Evolutionary conservation across 2,888 invertebrate genomes (phyloP).

Genomic region (Tetranychus truncatus): DNA sequence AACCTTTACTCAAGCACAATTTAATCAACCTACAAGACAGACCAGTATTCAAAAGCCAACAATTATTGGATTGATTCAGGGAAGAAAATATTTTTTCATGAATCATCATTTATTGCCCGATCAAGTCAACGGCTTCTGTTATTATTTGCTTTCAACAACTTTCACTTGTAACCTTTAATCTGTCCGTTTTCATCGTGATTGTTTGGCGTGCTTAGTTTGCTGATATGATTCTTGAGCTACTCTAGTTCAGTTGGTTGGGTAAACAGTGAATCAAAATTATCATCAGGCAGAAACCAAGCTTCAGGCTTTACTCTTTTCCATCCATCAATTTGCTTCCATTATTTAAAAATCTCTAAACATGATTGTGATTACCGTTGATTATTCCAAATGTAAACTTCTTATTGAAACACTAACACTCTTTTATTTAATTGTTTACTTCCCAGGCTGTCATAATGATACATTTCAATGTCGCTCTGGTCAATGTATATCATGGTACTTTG

Average conservation of each 20-base stretch:
- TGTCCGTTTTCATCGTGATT: too few relatives aligned
- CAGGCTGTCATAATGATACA: conserved; percentile 64
- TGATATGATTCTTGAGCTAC: too few relatives aligned
- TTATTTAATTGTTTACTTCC: conserved; percentile 27
- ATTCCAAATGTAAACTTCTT: not conserved
- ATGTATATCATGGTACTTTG: conserved; percentile 81
- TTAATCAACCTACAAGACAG: too few relatives aligned
- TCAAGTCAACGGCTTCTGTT: not conserved
- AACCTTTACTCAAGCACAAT: not conserved
- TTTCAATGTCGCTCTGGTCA: conserved; percentile 69
- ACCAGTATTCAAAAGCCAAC: too few relatives aligned
- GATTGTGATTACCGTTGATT: not conserved
- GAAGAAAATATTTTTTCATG: not conserved
- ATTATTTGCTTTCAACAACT: not conserved
- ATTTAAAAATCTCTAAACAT: not conserved
- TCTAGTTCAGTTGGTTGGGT: not conserved
- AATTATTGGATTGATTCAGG: too few relatives aligned
- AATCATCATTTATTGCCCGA: not conserved
- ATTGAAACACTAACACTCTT: too few relatives aligned
- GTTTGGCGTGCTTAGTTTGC: too few relatives aligned
- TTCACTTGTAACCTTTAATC: not conserved
- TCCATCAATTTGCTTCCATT: not conserved
- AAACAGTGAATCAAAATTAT: not conserved
- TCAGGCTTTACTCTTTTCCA: not conserved
- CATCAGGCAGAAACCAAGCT: not conserved